These are phyloP conservation scores for Helogale parvula DNA, from an alignment of 2,113 vertebrate species.

Conservation along the genomic window DNA sequence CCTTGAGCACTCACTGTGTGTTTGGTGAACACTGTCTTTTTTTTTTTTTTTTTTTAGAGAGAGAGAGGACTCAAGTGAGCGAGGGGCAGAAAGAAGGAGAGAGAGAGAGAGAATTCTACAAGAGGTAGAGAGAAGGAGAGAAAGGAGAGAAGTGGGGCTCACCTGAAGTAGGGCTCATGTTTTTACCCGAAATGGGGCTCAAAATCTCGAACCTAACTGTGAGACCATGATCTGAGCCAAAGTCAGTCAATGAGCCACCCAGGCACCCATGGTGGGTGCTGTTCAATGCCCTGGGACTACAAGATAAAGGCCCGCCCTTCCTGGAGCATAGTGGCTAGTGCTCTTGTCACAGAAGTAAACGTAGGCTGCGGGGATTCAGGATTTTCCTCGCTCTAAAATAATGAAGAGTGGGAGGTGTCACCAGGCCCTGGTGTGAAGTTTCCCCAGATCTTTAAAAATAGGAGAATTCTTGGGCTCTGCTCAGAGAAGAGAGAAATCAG, in stretches of 20 bases:
- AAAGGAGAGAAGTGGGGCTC: no score
- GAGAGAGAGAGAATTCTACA: no score
- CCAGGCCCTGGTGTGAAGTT: neutral
- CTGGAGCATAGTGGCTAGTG: fast-evolving
- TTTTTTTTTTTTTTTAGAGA: neutral
- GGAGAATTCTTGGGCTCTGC: neutral
- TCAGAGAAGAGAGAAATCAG: neutral
- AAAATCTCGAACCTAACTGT: no score
- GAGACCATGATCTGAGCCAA: no score
- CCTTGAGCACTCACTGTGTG: neutral
- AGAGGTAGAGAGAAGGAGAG: no score
- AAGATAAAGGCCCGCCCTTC: fast-evolving
- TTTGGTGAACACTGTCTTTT: neutral
- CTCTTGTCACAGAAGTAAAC: neutral
- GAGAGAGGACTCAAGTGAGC: no score
- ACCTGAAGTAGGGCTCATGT: no score
- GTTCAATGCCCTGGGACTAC: no score
- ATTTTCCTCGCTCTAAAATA: neutral
- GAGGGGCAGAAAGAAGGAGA: no score
- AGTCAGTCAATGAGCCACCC: no score
- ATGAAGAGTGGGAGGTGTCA: neutral
- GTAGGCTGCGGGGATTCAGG: neutral
- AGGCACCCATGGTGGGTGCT: neutral
- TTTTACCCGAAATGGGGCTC: no score
- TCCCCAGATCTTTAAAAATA: neutral